Conservation (phyloP, 2,888 invertebrate species). For the Eupithecia exiguata region DNA sequence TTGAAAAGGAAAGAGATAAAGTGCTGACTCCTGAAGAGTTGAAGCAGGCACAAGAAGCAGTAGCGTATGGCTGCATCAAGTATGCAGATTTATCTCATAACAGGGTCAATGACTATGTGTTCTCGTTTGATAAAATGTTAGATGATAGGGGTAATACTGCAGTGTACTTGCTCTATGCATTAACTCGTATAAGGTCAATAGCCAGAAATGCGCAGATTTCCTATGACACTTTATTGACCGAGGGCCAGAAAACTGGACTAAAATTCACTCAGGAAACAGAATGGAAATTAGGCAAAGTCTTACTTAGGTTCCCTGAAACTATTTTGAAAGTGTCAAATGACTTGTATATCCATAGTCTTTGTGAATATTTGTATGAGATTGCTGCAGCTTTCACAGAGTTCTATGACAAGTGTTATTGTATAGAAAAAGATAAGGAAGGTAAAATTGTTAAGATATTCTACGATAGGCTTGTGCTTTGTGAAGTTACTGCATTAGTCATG, state of each 20-base stretch:
- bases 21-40: constrained; percentile 92
- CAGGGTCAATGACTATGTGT: constrained; percentile 96
- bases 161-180: constrained; percentile 97
- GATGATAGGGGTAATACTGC: constrained; percentile 99
- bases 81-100: constrained; percentile 98
- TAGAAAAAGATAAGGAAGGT: constrained; percentile 94
- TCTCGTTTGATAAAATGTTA: constrained; percentile 99
- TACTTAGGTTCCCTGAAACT: constrained; percentile 94
- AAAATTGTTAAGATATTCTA: constrained; percentile 92
- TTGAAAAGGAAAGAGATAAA: constrained; percentile 94
- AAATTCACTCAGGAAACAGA: constrained; percentile 95
- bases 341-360: constrained; percentile 92
- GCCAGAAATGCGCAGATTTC: constrained; percentile 90
- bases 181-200: constrained; percentile 96
- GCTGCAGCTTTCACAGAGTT: constrained; percentile 97
- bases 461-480: constrained; percentile 94
- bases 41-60: constrained; percentile 91
- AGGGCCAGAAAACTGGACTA: constrained; percentile 84
- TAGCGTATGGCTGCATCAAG: constrained; percentile 99
- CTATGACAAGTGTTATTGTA: constrained; percentile 98
- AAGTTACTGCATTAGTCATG: constrained; percentile 95
- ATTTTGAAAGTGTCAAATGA: constrained; percentile 92
- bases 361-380: constrained; percentile 98
- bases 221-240: constrained; percentile 84
- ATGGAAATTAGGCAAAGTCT: constrained; percentile 95